A percentile compares a stretch with the other conserved stretches of the same genome.
These are phyloP conservation scores for Dromococcyx pavoninus DNA, from an alignment of 2,797 vertebrate species.

Conservation along the genomic window DNA sequence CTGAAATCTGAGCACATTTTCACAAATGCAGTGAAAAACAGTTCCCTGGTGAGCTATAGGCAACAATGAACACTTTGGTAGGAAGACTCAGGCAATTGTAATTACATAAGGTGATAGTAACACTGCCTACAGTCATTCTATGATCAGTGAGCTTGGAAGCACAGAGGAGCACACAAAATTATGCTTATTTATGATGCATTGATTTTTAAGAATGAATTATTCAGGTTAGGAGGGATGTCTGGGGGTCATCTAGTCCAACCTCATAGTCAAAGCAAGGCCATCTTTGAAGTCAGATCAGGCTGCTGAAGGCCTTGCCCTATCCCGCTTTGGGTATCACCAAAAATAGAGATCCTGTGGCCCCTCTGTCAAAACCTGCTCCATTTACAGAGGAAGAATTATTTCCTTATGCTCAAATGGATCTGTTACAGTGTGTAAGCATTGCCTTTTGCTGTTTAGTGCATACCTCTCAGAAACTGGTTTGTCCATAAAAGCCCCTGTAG, in stretches of 20 bases:
- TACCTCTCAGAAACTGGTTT: not conserved
- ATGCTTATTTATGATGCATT: not conserved
- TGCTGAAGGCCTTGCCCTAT: not conserved
- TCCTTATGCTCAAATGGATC: not conserved
- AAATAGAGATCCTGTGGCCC: not conserved
- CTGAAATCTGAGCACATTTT: not conserved
- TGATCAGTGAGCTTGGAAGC: not conserved
- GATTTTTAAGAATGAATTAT: not conserved
- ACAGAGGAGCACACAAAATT: not conserved
- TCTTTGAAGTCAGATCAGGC: not conserved
- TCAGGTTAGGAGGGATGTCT: not conserved
- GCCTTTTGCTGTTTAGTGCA: not conserved
- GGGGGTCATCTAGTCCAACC: not conserved
- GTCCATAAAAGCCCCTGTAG: not conserved
- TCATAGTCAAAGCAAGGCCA: not conserved
- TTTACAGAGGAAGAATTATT: not conserved
- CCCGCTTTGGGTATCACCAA: not conserved
- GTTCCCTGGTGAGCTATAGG: not conserved
- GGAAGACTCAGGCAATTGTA: not conserved
- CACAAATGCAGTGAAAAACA: not conserved
- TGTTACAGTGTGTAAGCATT: not conserved
- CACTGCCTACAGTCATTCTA: not conserved
- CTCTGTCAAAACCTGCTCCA: not conserved
- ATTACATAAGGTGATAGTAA: not conserved
- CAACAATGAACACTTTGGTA: not conserved